phyloP scores from a whole-genome alignment of 2,888 invertebrate species.

The Macrosoma leucophasiata region DNA sequence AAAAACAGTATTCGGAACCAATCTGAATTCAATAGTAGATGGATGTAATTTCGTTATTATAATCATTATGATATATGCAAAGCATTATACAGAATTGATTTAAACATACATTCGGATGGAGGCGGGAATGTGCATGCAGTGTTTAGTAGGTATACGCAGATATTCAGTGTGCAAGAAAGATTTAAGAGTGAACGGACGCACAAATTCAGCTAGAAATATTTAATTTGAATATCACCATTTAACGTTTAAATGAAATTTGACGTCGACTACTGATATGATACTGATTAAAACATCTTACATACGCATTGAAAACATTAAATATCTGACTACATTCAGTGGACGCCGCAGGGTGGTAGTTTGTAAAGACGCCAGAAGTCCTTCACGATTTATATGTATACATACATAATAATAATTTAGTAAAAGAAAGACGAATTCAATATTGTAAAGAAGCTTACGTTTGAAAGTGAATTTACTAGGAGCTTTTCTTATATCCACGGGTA shows the following conservation, averaged over 20 bases:
- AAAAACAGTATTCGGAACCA: conserved; percentile 14
- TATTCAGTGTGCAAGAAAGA: no score
- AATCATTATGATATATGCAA: conserved; percentile 6
- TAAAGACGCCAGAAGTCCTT: conserved; percentile 7
- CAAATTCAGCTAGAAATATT: conserved; percentile 16
- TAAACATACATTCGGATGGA: conserved; percentile 3
- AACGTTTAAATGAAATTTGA: conserved; percentile 1
- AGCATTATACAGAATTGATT: conserved; percentile 4
- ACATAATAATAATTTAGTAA: no score
- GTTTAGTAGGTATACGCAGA: no score
- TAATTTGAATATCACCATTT: conserved; percentile 17
- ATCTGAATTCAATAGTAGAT: conserved; percentile 9
- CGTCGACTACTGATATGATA: conserved; percentile 3
- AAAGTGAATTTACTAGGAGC: no score
- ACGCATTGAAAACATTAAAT: conserved; percentile 14
- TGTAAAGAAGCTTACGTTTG: no score
- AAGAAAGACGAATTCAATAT: no score
- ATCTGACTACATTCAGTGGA: conserved; percentile 13
- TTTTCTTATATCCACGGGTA: no score
- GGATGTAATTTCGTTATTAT: conserved; percentile 5
- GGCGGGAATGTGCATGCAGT: no score
- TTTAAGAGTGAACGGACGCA: conserved; percentile 15
- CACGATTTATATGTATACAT: no score
- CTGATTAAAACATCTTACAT: conserved; percentile 15
- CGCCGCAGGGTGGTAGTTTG: conserved; percentile 13